Conservation (phyloP, 2,797 vertebrate genomes). For the Halcyon leucocephala region DNA sequence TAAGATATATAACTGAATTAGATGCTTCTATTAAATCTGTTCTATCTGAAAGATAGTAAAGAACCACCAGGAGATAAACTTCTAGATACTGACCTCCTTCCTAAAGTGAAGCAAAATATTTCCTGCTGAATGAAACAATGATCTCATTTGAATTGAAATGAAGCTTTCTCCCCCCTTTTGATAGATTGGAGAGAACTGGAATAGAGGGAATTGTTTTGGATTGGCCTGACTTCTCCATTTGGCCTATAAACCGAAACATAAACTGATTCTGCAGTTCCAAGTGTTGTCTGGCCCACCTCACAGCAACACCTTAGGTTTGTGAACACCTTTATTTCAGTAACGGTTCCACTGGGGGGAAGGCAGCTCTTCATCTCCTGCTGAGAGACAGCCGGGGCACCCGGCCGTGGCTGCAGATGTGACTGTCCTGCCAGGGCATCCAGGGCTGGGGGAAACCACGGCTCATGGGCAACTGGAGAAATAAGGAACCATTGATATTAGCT, state of each 20-base stretch:
- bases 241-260: neutral
- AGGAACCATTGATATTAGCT: neutral
- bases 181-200: neutral
- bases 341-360: neutral
- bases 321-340: neutral
- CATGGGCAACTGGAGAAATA: neutral
- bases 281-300: neutral
- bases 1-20: neutral
- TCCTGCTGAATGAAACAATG: neutral
- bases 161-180: neutral
- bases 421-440: neutral
- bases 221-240: neutral
- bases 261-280: neutral
- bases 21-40: neutral
- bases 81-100: neutral
- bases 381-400: neutral
- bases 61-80: neutral
- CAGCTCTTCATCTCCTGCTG: neutral
- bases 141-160: neutral
- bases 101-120: neutral
- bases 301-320: neutral
- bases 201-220: accelerated
- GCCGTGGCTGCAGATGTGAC: neutral
- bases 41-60: neutral
- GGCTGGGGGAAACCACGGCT: neutral